A percentile compares a stretch with the other conserved stretches of the same genome.
These are phyloP conservation scores for Drosophila helvetica DNA, from an alignment of 2,888 invertebrate species.

Conservation along the genomic window DNA sequence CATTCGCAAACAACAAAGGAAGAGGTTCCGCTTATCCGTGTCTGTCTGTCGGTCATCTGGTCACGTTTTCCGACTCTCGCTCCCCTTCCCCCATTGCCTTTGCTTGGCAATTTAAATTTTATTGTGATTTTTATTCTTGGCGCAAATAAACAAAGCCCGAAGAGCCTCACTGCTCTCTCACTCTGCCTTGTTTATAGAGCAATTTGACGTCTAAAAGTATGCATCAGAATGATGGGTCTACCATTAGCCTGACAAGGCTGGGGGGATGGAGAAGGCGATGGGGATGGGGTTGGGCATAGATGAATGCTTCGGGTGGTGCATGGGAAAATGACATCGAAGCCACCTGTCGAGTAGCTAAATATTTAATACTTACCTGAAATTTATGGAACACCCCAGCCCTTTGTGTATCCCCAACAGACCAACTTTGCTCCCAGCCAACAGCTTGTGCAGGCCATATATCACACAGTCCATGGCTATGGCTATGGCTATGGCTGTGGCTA, in stretches of 20 bases:
- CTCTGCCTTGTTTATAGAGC: conserved; percentile 37
- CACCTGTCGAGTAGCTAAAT: conserved; percentile 11
- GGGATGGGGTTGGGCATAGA: conserved; percentile 14
- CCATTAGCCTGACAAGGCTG: conserved; percentile 34
- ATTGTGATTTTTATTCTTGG: conserved; percentile 65
- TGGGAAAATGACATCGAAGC: neutral
- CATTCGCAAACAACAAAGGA: conserved; percentile 17
- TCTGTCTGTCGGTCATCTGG: conserved; percentile 49
- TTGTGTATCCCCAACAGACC: neutral
- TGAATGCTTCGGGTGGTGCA: conserved; percentile 2
- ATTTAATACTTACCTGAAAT: conserved; percentile 9
- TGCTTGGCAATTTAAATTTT: conserved; percentile 67
- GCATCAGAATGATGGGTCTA: conserved; percentile 32
- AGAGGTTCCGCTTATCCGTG: conserved; percentile 27
- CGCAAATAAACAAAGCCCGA: conserved; percentile 44
- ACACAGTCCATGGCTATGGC: too few species aligned
- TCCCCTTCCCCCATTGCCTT: conserved; percentile 6
- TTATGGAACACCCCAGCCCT: neutral
- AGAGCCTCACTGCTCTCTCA: neutral
- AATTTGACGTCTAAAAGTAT: conserved; percentile 56
- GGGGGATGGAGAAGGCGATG: too few species aligned
- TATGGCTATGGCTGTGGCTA: too few species aligned
- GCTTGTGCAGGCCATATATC: neutral
- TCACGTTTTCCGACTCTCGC: conserved; percentile 44
- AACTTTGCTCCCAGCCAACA: neutral